These are phyloP conservation scores for Struthio camelus DNA, from an alignment of 2,113 vertebrate genomes.

Conservation along the genomic window DNA sequence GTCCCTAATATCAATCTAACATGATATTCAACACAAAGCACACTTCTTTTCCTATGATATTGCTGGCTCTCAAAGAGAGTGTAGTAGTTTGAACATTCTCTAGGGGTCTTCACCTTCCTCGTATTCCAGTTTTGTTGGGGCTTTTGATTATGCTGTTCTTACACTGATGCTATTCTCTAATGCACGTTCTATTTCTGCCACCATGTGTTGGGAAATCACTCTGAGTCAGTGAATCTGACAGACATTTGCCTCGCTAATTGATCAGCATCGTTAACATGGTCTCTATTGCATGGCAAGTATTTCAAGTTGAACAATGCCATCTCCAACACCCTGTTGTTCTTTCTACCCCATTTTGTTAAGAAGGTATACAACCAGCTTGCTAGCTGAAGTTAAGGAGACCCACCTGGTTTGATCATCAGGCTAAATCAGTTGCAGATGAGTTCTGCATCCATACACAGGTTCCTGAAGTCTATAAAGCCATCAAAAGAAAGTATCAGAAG, in stretches of 20 bases:
- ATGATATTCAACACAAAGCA: neutral
- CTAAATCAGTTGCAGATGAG: neutral
- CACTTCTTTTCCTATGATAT: neutral
- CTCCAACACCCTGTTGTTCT: neutral
- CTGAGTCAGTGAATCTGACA: neutral
- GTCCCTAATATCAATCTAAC: neutral
- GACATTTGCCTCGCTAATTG: neutral
- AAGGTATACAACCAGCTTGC: neutral
- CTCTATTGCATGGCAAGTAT: neutral
- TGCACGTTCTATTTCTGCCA: neutral
- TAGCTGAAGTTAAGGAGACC: neutral
- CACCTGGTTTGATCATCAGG: neutral
- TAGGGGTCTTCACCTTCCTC: neutral
- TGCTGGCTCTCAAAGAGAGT: neutral
- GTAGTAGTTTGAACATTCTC: neutral
- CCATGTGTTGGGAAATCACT: neutral
- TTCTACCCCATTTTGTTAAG: neutral
- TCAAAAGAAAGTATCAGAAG: neutral
- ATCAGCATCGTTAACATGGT: neutral
- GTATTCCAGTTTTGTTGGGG: neutral
- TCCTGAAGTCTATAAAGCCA: neutral
- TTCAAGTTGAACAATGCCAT: neutral
- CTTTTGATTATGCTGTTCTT: neutral
- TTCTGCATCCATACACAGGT: neutral
- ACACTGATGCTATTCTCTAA: neutral